Evolutionary conservation across 1,140 invertebrate species (phyloP).

Genomic region (Zaprionus taronus): DNA sequence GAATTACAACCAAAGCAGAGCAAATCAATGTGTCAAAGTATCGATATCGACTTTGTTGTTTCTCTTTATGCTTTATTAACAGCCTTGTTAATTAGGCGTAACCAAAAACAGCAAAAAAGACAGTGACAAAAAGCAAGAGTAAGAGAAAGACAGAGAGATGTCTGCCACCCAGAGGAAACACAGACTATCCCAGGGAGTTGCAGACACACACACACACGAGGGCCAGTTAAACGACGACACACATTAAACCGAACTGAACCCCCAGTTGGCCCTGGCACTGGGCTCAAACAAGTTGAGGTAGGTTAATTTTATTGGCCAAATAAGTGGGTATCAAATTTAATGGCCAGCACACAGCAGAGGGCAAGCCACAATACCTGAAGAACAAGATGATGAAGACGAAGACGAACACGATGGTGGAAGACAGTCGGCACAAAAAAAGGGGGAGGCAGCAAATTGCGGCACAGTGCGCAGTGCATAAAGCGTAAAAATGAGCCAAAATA

Average conservation of each 20-base stretch:
- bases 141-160: not conserved
- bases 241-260: conserved; percentile 52
- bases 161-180: not conserved
- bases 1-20: too few relatives aligned
- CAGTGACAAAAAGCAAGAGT: too few relatives aligned
- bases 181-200: conserved; percentile 22
- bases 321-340: conserved; percentile 83
- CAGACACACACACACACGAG: conserved; percentile 34
- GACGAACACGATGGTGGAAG: not conserved
- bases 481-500: conserved; percentile 78
- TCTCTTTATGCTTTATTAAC: not conserved
- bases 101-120: not conserved
- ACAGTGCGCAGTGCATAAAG: conserved; percentile 68
- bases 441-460: conserved; percentile 40
- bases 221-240: conserved; percentile 38
- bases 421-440: conserved; percentile 18
- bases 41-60: not conserved
- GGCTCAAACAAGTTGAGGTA: conserved; percentile 73
- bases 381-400: conserved; percentile 15
- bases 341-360: conserved; percentile 57
- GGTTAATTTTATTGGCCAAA: conserved; percentile 83
- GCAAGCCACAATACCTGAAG: conserved; percentile 23
- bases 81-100: conserved; percentile 1
- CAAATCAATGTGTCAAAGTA: not conserved
- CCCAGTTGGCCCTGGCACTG: conserved; percentile 37